Evolutionary conservation across 2,888 invertebrate species (phyloP), one percentile per base, ranked within the genome.

Genomic region (Augiades crinisus): DNA sequence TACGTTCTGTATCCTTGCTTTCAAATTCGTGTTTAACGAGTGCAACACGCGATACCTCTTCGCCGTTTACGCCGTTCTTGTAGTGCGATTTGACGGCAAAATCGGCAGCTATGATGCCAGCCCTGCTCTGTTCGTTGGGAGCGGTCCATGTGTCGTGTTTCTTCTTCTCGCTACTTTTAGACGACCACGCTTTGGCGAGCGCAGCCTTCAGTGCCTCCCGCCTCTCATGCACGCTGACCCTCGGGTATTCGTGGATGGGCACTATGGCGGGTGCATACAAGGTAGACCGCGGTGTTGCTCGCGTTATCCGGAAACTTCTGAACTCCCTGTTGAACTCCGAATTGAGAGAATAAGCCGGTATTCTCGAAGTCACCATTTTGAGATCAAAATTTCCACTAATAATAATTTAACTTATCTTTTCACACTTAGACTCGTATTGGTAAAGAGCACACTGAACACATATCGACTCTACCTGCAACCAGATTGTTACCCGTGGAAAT

Each of bases 311-410:
- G 81, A 90, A 90, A 86, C 90, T 90, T 81, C 90, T 86, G 80
- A 90, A 90, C 84, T 90, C 90, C 78, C 90, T 88, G 82, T 91
- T 90, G 83, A 91, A 88, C 82, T 92, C 92, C 82, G 91, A 91
- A 82, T 91, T 91, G 65, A 92, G 82, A 77, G 90, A 90, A 85
- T 91, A 91, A 77, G 91, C 92, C 60, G 92, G 92, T 85, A 92
- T 91, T 75, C 91, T 90, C 77, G 91, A 91, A 75, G 91, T 91
- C 78, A 91, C 91, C 92, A 92, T 92, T 84, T 84, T 89, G 89
- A 89, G 88, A 87, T 86, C 87, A 81, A 86, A 81, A 77, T 81
- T 86, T 88, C 77, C 80, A 77, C 75, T 78, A 67, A 60, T 54
- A 69, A 63, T 70, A 64, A 63, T 62, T 62, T 68, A 63, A 72